Base-by-base conservation (phyloP, 2,113 vertebrate genomes). In the Nanorana parkeri region DNA sequence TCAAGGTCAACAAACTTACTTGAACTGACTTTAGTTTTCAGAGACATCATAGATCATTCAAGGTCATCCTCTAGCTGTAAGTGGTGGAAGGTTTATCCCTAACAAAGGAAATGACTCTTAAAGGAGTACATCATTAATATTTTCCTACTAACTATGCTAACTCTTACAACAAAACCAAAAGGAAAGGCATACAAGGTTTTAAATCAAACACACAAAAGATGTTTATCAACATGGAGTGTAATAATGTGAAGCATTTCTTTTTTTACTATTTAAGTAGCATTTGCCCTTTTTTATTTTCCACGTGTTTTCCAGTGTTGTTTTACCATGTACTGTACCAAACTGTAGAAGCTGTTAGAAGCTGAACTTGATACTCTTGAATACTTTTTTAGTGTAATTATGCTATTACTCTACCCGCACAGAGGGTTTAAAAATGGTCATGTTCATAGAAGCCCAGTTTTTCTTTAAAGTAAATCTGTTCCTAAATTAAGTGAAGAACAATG, bases 111-210 rank as follows among this genome's bases (percentile, higher is more conserved):
- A 20, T 23, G 17, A 10, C 55, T 60, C 71, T 74, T 74, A 5
- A 74, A 36, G 36, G 55, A 58, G 60, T 5, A 28, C 11, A 28
- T 15, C 32, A 29, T 74, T 58, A 32, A 21, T 54, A 36, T 74
- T 75, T 73, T 75, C 72, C 28, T 75, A 60, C 19, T 41, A 41
- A 75, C 72, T 17, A 28, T 36, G 54, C 56, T 74, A 28, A 74
- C 71, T 55, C 13, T 3, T 58, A 21, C 26, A 56, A 58, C 11
- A 21, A 8, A 19, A 56, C 23, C 15, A 29, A 58, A 36, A 32
- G 71, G 54, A 74, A 74, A 74, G 71, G 28, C 26, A 74, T 74
- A 41, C 52, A 36, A 74, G 55, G 72, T 75, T n/a, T 60, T 41
- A 21, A 58, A 61, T 75, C 21, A 75, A 60, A 75, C 28, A 75